Evolutionary conservation across 2,888 invertebrate genomes (phyloP).

Genomic region (Busseola fusca): DNA sequence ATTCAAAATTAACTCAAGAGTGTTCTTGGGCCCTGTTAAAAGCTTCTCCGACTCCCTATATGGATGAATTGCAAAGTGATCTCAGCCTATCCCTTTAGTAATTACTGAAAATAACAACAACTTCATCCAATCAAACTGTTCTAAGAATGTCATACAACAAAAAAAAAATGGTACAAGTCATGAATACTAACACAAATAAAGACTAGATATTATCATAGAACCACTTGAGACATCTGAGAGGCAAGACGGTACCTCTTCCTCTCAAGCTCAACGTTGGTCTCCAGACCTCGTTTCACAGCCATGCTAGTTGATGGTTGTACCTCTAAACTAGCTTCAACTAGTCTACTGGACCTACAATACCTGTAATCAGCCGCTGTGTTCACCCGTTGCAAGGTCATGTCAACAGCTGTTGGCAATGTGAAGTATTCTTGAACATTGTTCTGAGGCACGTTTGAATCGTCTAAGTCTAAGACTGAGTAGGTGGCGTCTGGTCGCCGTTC

Average conservation of each 20-base stretch:
- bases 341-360: constrained; percentile 77
- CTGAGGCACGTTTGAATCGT: constrained; percentile 65
- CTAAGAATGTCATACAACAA: constrained; percentile 33
- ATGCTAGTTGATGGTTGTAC: constrained; percentile 73
- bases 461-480: constrained; percentile 74
- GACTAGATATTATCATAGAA: constrained; percentile 81
- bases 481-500: constrained; percentile 60
- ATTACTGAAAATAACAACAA: constrained; percentile 24
- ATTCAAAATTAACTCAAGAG: background rate
- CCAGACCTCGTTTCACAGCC: constrained; percentile 81
- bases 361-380: constrained; percentile 77
- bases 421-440: constrained; percentile 70
- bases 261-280: constrained; percentile 76
- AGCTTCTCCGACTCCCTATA: background rate
- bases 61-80: background rate
- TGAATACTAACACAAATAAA: constrained; percentile 63
- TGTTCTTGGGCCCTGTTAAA: background rate
- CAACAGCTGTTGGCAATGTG: constrained; percentile 72
- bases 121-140: background rate
- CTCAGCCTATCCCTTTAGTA: too few species aligned
- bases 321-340: constrained; percentile 79
- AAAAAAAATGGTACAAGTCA: constrained; percentile 40
- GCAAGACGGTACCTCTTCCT: constrained; percentile 80
- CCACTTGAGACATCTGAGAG: constrained; percentile 81
- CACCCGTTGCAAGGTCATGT: constrained; percentile 75